phyloP scores from a whole-genome alignment of 2,113 vertebrate species.

The Microtus ochrogaster region DNA sequence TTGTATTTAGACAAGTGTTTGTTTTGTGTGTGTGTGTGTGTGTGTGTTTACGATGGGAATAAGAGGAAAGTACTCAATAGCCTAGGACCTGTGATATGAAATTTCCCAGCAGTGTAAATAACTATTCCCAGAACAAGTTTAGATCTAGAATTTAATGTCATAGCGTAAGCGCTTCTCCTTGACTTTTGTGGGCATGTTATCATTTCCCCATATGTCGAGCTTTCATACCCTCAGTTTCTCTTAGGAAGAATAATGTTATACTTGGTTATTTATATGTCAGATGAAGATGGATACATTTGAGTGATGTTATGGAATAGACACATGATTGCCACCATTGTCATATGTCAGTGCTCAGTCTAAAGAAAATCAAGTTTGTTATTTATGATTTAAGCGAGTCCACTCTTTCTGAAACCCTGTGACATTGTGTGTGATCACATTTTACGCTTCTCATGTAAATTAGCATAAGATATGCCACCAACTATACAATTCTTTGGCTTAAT shows the following conservation, averaged over 20 bases:
- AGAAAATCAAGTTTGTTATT: constrained; percentile 42
- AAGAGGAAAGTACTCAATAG: constrained; percentile 84
- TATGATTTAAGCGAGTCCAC: background rate
- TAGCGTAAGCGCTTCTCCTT: constrained; percentile 80
- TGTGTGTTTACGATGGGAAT: constrained; percentile 47
- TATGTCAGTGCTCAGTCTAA: constrained; percentile 53
- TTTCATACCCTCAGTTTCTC: constrained; percentile 74
- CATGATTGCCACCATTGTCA: constrained; percentile 44
- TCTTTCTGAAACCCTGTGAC: constrained; percentile 12
- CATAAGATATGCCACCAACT: background rate
- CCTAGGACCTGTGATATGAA: constrained; percentile 88
- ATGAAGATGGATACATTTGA: constrained; percentile 75
- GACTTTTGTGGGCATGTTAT: constrained; percentile 81
- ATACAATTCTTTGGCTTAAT: background rate
- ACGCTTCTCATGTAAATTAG: constrained; percentile 33
- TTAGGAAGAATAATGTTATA: constrained; percentile 70
- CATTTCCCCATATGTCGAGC: constrained; percentile 81
- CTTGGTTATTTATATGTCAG: constrained; percentile 76
- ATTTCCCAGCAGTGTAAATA: constrained; percentile 90
- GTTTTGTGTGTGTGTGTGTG: constrained; percentile 54
- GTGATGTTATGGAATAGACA: constrained; percentile 67
- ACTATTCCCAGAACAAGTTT: constrained; percentile 90
- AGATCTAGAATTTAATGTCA: constrained; percentile 90
- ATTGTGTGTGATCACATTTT: background rate
- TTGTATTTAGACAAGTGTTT: constrained; percentile 79